Conservation (phyloP, 2,113 vertebrate species). For the Saguinus midas region DNA sequence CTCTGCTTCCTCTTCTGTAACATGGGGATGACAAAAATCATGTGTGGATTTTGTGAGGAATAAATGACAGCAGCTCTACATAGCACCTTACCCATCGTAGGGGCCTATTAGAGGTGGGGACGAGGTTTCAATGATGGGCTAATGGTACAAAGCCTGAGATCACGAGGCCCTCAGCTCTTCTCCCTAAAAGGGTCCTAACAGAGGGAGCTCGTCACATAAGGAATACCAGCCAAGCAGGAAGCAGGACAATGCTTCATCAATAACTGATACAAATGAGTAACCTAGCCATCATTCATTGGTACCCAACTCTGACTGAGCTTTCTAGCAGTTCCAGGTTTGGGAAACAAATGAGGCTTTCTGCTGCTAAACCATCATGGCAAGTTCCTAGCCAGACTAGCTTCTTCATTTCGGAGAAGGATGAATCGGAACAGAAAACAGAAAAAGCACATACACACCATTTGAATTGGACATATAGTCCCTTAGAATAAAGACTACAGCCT, state of each 20-base stretch:
- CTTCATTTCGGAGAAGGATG: background rate
- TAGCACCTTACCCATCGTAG: fast-evolving
- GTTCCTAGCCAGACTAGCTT: background rate
- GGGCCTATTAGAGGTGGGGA: too few relatives aligned
- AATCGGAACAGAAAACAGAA: background rate
- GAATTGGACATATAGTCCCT: background rate
- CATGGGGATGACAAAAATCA: background rate
- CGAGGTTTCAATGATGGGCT: fast-evolving
- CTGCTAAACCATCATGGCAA: background rate
- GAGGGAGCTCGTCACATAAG: background rate
- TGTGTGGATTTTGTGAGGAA: background rate
- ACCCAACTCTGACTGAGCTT: background rate
- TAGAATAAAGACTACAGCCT: background rate
- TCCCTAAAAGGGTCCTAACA: background rate
- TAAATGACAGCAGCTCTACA: fast-evolving
- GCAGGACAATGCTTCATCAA: background rate
- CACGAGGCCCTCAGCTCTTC: background rate
- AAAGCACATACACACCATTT: background rate
- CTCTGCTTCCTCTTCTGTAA: background rate
- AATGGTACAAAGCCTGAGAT: background rate
- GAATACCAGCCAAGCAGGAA: background rate
- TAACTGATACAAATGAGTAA: background rate
- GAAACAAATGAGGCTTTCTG: background rate
- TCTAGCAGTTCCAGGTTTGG: background rate
- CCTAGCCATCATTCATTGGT: background rate